Conservation (phyloP, 2,113 vertebrate genomes). For the Triplophysa siluroides region DNA sequence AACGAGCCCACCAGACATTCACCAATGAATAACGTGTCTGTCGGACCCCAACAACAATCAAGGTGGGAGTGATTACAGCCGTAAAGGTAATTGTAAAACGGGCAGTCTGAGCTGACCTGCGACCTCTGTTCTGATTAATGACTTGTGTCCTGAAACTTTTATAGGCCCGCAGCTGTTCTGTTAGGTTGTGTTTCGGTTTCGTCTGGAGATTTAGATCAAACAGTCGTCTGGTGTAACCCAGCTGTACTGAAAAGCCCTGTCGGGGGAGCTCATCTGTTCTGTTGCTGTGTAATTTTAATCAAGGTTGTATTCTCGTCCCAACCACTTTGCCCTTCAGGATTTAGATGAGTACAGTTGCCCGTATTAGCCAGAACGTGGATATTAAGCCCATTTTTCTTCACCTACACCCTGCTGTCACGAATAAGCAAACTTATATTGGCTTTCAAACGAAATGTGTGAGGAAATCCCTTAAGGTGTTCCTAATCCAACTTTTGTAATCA, state of each 20-base stretch:
- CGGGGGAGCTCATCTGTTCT: not conserved
- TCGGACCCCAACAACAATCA: not conserved
- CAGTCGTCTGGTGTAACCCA: not conserved
- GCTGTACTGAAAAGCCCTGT: not conserved
- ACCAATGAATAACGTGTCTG: not conserved
- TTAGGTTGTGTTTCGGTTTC: conserved; percentile 10
- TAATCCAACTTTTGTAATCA: conserved; percentile 3
- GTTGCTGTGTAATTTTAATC: conserved; percentile 17
- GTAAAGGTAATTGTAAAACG: conserved; percentile 40
- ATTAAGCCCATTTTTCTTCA: conserved; percentile 31
- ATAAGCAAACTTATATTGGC: conserved; percentile 11
- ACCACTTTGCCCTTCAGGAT: conserved; percentile 4
- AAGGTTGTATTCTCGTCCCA: not conserved
- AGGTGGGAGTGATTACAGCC: conserved; percentile 29
- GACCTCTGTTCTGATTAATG: conserved; percentile 29
- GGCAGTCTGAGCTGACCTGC: conserved; percentile 43
- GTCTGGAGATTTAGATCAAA: conserved; percentile 37
- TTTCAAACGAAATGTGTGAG: not conserved
- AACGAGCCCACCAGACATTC: conserved; percentile 10
- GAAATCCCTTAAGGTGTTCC: not conserved
- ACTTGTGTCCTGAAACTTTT: conserved; percentile 21
- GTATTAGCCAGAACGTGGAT: not conserved
- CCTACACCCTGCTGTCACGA: not conserved
- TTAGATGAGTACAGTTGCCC: not conserved
- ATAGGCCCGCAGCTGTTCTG: conserved; percentile 38